Evolutionary conservation across 1,140 invertebrate species (phyloP).

Genomic region (Papilio polytes): DNA sequence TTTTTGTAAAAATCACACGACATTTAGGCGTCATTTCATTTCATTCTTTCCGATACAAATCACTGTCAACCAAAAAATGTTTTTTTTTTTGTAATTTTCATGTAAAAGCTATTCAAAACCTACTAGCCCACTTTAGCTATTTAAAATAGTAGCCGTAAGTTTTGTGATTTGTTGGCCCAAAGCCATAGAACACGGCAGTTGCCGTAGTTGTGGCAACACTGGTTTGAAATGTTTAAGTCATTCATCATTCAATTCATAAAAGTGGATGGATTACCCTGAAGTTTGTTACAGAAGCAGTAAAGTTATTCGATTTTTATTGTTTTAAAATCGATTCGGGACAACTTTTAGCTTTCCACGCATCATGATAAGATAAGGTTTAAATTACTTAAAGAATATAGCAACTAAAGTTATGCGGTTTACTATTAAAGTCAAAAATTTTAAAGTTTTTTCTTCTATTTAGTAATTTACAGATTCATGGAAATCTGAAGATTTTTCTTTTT

Average conservation of each 20-base stretch:
- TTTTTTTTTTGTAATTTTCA: no score
- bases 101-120: no score
- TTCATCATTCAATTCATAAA: background rate
- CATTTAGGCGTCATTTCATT: no score
- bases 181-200: no score
- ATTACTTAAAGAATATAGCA: background rate
- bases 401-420: background rate
- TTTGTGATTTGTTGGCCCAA: no score
- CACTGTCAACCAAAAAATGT: no score
- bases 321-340: conserved; percentile 13
- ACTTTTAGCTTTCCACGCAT: background rate
- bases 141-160: no score
- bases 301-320: conserved; percentile 2
- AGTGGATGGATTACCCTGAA: conserved; percentile 57
- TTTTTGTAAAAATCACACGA: no score
- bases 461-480: background rate
- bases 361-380: background rate
- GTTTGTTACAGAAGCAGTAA: conserved; percentile 46
- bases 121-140: no score
- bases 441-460: background rate
- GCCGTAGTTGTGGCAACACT: no score
- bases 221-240: no score
- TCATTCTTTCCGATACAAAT: no score
- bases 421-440: background rate
- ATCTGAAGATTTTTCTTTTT: background rate